Percentiles rank a stretch among this genome's conserved stretches.
Conservation (phyloP, 2,113 vertebrate species). For the Mixornis gularis region DNA sequence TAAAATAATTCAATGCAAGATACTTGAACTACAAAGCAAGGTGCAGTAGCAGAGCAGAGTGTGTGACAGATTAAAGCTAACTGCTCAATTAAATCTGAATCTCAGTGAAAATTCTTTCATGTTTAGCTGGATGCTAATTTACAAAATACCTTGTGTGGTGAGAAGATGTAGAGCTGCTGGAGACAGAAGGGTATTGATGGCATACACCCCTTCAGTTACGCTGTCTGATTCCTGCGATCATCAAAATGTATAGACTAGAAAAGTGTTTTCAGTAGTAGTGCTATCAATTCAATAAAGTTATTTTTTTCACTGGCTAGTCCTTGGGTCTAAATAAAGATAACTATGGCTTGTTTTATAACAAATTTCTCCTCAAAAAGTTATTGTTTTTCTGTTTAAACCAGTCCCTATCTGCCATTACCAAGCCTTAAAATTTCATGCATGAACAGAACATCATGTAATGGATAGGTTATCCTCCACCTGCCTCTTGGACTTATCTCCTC, state of each 20-base stretch:
- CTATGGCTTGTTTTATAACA: neutral
- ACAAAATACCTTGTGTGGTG: neutral
- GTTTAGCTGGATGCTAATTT: neutral
- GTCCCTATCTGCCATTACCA: neutral
- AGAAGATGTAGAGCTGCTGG: neutral
- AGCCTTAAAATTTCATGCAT: neutral
- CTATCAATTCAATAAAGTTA: slow-evolving; percentile 6
- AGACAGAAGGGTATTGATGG: neutral
- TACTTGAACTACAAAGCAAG: neutral
- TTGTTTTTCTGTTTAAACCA: neutral
- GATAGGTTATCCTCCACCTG: neutral
- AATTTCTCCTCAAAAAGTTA: neutral
- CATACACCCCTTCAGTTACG: neutral
- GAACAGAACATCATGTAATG: neutral
- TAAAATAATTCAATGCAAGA: neutral
- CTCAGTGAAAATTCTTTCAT: neutral
- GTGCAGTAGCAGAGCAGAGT: neutral
- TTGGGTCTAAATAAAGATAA: neutral
- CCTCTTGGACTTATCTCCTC: neutral
- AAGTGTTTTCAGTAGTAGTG: neutral
- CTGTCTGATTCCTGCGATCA: neutral
- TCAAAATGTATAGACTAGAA: slow-evolving; percentile 13
- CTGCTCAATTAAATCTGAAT: neutral
- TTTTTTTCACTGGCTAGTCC: neutral
- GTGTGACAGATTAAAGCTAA: neutral